Evolutionary conservation across 2,797 vertebrate species (phyloP), one percentile per base, ranked within the genome.

Genomic region (Fundulus diaphanus): DNA sequence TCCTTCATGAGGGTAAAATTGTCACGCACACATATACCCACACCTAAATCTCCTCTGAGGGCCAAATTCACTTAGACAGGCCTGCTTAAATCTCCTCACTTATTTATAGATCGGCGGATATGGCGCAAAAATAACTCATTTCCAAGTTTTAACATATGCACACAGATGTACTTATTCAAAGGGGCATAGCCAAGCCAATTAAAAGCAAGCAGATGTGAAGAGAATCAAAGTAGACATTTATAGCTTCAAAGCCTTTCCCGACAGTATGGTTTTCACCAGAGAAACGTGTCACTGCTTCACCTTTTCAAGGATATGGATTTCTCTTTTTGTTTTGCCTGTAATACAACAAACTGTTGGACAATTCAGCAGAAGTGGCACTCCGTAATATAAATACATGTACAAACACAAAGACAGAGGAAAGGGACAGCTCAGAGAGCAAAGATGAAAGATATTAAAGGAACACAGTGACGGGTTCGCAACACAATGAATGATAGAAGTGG

Each of bases 221-320:
- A 76, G 71, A 73, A 82, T 81, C 5, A 73, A 68, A 68, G 57
- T 59, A 70, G 57, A 78, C 40, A 77, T 86, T 88, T 82, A 82
- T 83, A 90, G 86, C 85, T 89, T 89, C 84, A 90, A 90, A 90
- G 86, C 73, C 33, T 82, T 85, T 70, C 15, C 65, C 75, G 82
- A 82, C 84, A 80, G 65, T 79, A 52, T 20, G 54, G 73, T 70
- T 88, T 69, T 20, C 67, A 40, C 57, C 63, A 68, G 52, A 74
- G 48, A 73, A 71, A 46, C 81, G 63, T 35, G 67, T 56, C 79
- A 61, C 73, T 31, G 51, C 70, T 31, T 83, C 69, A 42, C 78
- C 66, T 78, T 77, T 77, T 71, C 69, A 57, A 15, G 72, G 46
- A 79, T 73, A 82, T 27, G 56, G 69, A n/a, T 27, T 68, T 37